Evolutionary conservation across 2,113 vertebrate species (phyloP).

Genomic region (Psittacula cyanocephala): DNA sequence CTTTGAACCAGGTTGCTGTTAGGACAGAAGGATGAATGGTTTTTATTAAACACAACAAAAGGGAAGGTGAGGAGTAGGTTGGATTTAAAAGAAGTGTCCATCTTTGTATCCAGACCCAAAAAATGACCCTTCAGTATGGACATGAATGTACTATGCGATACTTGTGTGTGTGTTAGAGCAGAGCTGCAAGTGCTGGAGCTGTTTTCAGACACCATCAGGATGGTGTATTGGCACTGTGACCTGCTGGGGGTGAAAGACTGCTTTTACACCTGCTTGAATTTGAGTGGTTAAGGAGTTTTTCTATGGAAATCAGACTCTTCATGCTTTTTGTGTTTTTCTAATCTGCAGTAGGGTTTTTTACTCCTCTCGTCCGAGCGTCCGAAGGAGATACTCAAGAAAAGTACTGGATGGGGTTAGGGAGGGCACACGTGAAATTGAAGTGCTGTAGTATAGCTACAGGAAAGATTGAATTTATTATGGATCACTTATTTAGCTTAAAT

Average conservation of each 20-base stretch:
- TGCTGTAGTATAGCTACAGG: neutral
- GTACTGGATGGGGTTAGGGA: neutral
- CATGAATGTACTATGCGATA: neutral
- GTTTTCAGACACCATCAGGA: neutral
- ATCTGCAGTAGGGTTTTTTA: neutral
- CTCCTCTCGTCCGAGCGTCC: neutral
- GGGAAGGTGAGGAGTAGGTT: neutral
- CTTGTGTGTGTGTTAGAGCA: neutral
- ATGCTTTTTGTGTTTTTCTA: neutral
- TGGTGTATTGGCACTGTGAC: rapidly evolving
- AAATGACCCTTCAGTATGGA: rapidly evolving
- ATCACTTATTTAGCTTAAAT: neutral
- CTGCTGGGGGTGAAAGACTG: neutral
- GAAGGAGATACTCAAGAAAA: neutral
- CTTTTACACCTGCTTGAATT: neutral
- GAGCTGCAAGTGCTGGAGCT: neutral
- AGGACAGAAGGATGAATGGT: neutral
- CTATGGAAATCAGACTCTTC: neutral
- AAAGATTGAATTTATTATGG: neutral
- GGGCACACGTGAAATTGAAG: neutral
- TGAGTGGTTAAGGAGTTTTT: neutral
- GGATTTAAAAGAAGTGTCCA: neutral
- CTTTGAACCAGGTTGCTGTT: too few relatives aligned
- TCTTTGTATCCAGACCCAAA: neutral
- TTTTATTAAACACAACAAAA: neutral